phyloP scores from a whole-genome alignment of 2,888 invertebrate species.

The Mylabris sibirica region DNA sequence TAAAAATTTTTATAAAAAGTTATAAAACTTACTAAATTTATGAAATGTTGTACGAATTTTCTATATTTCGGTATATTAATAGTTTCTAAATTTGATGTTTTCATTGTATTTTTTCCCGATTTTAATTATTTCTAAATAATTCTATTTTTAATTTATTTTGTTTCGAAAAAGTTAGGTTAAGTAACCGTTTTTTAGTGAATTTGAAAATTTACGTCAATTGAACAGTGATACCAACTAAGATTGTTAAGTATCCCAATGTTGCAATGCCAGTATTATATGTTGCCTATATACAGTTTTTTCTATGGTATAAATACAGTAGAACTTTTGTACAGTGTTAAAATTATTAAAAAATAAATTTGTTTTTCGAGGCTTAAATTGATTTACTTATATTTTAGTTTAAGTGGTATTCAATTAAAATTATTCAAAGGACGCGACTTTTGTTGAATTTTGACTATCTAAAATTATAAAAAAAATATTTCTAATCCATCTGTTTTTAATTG shows the following conservation, averaged over 20 bases:
- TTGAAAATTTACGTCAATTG: background rate
- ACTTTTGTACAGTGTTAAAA: too few species aligned
- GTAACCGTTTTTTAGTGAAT: background rate
- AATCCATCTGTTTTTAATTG: too few species aligned
- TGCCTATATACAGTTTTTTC: background rate
- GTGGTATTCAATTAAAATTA: too few species aligned
- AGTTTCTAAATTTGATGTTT: background rate
- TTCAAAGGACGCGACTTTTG: too few species aligned
- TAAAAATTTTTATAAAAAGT: background rate
- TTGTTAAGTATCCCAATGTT: background rate
- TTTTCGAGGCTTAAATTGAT: too few species aligned
- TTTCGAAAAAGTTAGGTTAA: background rate
- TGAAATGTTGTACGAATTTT: slow-evolving; percentile 1
- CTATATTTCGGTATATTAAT: background rate
- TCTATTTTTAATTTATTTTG: background rate
- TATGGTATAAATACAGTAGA: too few species aligned
- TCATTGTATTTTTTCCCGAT: background rate
- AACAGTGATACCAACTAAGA: background rate
- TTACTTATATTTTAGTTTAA: too few species aligned
- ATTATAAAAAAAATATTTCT: too few species aligned
- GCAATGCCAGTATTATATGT: background rate
- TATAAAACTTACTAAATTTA: background rate
- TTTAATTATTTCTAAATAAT: background rate
- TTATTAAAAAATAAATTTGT: too few species aligned
- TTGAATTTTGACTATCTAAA: too few species aligned